Evolutionary conservation across 2,113 vertebrate species (phyloP).

Genomic region (Heteronetta atricapilla): DNA sequence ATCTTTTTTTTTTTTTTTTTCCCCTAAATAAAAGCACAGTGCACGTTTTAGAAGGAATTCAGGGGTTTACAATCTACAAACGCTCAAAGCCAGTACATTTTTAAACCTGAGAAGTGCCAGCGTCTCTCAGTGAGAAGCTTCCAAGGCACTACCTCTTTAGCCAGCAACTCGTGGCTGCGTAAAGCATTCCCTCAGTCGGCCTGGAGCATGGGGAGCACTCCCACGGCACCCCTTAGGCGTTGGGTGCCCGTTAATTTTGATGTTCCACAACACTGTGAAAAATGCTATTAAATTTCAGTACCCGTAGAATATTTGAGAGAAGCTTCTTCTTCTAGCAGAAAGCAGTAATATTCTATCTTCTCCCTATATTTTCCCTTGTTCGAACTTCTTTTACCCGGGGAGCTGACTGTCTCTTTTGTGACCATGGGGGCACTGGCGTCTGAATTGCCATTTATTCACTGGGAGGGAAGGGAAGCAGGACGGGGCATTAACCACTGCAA

Average conservation of each 20-base stretch:
- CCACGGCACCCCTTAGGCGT: neutral
- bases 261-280: neutral
- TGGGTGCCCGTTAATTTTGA: neutral
- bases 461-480: neutral
- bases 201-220: neutral
- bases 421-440: neutral
- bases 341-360: neutral
- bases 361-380: neutral
- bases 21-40: neutral
- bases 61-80: neutral
- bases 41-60: neutral
- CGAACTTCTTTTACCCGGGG: neutral
- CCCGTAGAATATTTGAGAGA: neutral
- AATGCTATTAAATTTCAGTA: neutral
- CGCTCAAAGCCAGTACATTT: neutral
- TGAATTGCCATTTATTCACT: neutral
- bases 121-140: neutral
- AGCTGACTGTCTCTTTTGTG: neutral
- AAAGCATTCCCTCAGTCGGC: neutral
- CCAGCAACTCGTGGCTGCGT: neutral
- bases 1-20: neutral
- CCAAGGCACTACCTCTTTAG: neutral
- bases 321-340: neutral
- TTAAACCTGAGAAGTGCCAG: neutral
- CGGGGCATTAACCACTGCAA: neutral